Evolutionary conservation across 2,113 vertebrate genomes (phyloP).

Genomic region (Tauraco erythrolophus): DNA sequence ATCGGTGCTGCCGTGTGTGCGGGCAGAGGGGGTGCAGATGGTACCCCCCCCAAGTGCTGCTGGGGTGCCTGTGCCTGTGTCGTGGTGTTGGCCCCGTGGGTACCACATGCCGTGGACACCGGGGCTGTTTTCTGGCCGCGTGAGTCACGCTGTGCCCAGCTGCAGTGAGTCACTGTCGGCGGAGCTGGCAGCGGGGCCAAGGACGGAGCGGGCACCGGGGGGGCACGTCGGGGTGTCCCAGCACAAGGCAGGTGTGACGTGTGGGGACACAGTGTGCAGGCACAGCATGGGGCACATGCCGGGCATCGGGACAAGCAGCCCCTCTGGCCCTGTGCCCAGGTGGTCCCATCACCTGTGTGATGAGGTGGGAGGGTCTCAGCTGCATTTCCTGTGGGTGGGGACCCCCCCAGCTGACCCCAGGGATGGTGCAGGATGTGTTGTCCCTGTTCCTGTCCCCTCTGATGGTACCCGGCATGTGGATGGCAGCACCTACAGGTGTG

Average conservation of each 20-base stretch:
- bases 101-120: background rate
- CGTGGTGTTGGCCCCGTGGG: background rate
- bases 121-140: too few relatives aligned
- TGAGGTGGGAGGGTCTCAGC: background rate
- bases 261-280: background rate
- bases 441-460: too few relatives aligned
- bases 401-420: accelerated
- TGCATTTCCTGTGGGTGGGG: background rate
- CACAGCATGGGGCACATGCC: accelerated
- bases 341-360: background rate
- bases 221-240: background rate
- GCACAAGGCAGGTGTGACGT: background rate
- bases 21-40: accelerated
- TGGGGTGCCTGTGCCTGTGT: background rate
- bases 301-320: accelerated
- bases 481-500: accelerated
- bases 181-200: background rate
- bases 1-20: accelerated
- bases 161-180: background rate
- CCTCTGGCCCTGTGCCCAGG: background rate
- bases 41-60: background rate
- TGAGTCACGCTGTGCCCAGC: background rate
- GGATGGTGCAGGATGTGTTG: background rate
- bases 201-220: background rate
- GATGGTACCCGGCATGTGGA: accelerated